Percentiles rank a stretch among this genome's conserved stretches.
These are phyloP conservation scores for Dufourea novaeangliae DNA, from an alignment of 1,140 invertebrate genomes.

Conservation along the genomic window DNA sequence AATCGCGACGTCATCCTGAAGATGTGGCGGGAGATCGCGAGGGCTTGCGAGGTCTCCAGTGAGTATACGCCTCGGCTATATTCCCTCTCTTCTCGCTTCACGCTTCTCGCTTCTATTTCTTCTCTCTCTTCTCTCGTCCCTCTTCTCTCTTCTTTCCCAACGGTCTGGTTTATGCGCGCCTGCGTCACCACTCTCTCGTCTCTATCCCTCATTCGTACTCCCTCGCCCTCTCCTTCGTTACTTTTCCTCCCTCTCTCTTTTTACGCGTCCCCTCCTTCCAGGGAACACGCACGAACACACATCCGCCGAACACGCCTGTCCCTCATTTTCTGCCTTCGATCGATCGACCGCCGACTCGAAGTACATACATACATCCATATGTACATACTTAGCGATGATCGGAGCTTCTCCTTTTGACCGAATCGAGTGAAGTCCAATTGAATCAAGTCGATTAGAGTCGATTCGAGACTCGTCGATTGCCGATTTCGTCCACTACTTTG, in stretches of 20 bases:
- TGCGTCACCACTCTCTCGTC: not conserved
- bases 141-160: not conserved
- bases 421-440: not conserved
- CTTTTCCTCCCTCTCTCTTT: no score
- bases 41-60: constrained; percentile 72
- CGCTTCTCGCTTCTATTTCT: not conserved
- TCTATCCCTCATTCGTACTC: not conserved
- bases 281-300: not conserved
- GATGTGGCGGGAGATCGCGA: constrained; percentile 73
- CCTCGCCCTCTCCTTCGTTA: not conserved
- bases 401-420: not conserved
- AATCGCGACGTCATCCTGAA: constrained; percentile 71
- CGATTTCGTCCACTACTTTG: not conserved
- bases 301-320: not conserved
- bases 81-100: not conserved
- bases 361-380: no score
- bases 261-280: not conserved
- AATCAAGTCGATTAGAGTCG: not conserved
- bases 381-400: no score
- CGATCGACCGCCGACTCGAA: not conserved
- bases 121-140: not conserved
- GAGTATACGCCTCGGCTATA: constrained; percentile 57
- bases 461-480: not conserved
- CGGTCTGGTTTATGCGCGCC: not conserved
- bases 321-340: not conserved